Conservation (phyloP, 2,113 vertebrate genomes). For the Zootoca vivipara region DNA sequence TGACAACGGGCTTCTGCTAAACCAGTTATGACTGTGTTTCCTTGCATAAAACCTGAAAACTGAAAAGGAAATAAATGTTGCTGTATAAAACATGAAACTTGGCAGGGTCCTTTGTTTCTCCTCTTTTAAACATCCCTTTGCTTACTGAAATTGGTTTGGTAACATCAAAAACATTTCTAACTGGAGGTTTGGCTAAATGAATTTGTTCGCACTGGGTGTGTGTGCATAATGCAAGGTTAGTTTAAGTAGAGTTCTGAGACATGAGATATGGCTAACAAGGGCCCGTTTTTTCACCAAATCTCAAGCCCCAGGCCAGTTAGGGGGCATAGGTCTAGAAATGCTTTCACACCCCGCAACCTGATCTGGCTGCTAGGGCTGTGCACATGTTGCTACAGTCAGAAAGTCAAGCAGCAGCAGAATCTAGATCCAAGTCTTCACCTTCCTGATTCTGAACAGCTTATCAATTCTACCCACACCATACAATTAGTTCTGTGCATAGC, state of each 20-base stretch:
- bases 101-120: constrained; percentile 45
- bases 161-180: neutral
- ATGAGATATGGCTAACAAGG: neutral
- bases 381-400: too few species aligned
- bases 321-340: neutral
- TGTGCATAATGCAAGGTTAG: too few species aligned
- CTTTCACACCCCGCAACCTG: neutral
- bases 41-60: constrained; percentile 13
- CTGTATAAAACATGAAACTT: constrained; percentile 48
- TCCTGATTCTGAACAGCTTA: neutral
- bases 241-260: neutral
- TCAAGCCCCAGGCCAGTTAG: neutral
- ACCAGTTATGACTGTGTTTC: neutral
- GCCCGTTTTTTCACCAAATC: neutral
- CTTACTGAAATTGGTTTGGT: neutral
- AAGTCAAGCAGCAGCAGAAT: neutral
- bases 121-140: neutral
- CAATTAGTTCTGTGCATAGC: neutral
- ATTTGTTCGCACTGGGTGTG: neutral
- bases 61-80: constrained; percentile 61
- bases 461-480: neutral
- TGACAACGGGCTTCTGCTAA: constrained; percentile 38
- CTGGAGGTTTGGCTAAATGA: neutral
- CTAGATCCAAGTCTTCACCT: neutral
- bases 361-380: neutral